A percentile compares a stretch with the other conserved stretches of the same genome.
These are phyloP conservation scores for Panagrolaimus sp. DNA, from an alignment of 1,140 invertebrate genomes.

Conservation along the genomic window DNA sequence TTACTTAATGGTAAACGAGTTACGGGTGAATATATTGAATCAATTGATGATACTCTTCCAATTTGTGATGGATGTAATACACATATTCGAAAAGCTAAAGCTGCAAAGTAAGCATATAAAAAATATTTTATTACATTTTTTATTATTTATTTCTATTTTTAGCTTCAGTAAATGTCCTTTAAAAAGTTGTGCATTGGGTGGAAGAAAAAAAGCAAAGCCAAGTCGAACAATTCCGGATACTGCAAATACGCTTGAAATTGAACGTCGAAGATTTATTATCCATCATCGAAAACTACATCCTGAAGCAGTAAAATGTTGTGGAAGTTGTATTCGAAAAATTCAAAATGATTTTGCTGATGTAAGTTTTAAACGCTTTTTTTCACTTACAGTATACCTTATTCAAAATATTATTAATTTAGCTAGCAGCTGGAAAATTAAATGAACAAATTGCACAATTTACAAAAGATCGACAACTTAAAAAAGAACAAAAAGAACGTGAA, in stretches of 20 bases:
- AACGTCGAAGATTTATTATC: neutral
- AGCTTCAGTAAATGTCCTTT: slow-evolving; percentile 6
- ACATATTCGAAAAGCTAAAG: neutral
- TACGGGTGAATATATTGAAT: slow-evolving; percentile 6
- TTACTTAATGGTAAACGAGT: neutral
- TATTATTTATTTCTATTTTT: neutral
- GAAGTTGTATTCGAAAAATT: slow-evolving; percentile 12
- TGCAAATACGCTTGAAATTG: neutral
- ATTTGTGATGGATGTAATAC: slow-evolving; percentile 11
- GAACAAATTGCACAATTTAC: neutral
- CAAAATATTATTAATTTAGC: neutral
- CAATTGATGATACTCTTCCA: neutral
- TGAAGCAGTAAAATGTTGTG: neutral
- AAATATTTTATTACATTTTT: neutral
- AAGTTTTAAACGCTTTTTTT: neutral
- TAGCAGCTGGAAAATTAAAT: neutral
- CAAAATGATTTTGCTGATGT: slow-evolving; percentile 1
- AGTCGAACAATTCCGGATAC: slow-evolving; percentile 5
- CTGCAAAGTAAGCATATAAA: neutral
- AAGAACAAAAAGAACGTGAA: neutral
- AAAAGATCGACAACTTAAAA: neutral
- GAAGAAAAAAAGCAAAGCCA: neutral
- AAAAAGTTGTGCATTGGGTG: neutral
- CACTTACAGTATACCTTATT: neutral
- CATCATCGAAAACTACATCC: slow-evolving; percentile 2